phyloP scores from a whole-genome alignment of 1,140 invertebrate genomes.

The Xylocopa sonorina region DNA sequence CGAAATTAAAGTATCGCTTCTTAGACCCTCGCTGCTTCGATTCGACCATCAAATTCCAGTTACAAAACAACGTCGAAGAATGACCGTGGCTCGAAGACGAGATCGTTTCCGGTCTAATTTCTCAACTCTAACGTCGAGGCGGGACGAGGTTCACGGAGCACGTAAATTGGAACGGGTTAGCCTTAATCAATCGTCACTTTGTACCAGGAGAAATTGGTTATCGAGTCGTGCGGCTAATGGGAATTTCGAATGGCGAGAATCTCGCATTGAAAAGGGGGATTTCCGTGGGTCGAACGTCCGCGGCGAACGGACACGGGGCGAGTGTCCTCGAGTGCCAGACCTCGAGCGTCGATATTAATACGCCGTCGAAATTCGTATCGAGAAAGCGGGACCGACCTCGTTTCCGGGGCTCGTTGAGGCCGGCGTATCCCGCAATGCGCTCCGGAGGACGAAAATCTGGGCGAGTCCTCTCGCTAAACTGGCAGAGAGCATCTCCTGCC shows the following conservation, averaged over 20 bases:
- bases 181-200: neutral
- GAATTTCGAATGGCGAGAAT: conserved; percentile 8
- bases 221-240: neutral
- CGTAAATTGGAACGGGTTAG: conserved; percentile 1
- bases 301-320: conserved; percentile 2
- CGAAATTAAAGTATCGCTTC: no score
- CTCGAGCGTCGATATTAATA: conserved; percentile 61
- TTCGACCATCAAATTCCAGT: no score
- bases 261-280: conserved; percentile 42
- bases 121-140: no score
- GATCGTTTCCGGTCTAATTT: no score
- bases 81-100: no score
- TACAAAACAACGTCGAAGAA: no score
- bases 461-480: conserved; percentile 13
- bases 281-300: conserved; percentile 29
- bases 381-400: conserved; percentile 22
- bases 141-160: no score
- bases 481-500: conserved; percentile 35
- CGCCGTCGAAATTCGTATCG: neutral
- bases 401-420: conserved; percentile 19
- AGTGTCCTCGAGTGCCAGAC: conserved; percentile 47
- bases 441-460: conserved; percentile 16
- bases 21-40: no score
- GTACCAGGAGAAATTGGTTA: conserved; percentile 2
- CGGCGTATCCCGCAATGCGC: neutral